Conservation (phyloP, 2,888 invertebrate species). For the Patella pellucida region DNA sequence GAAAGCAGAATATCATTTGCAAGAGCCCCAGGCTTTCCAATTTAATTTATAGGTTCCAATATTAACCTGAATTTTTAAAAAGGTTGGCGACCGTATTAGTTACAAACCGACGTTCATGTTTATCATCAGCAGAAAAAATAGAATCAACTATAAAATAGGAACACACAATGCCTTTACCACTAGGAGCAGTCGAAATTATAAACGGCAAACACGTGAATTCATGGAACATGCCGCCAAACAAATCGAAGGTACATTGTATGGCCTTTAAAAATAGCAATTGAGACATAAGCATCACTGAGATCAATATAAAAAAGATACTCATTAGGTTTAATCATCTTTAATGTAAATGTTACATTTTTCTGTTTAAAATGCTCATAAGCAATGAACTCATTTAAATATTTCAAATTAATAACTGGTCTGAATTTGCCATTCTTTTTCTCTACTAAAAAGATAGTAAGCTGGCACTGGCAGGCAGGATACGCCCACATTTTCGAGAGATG, state of each 20-base stretch:
- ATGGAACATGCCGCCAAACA: neutral
- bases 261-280: neutral
- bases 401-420: too few species aligned
- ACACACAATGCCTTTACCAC: neutral
- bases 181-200: neutral
- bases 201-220: neutral
- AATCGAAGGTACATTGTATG: neutral
- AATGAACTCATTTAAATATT: too few species aligned
- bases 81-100: neutral
- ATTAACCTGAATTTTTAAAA: neutral
- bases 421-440: too few species aligned
- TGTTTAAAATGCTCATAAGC: too few species aligned
- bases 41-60: neutral
- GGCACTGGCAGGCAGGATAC: too few species aligned
- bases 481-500: too few species aligned
- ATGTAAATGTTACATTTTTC: too few species aligned
- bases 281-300: too few species aligned
- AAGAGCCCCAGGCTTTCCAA: neutral
- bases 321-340: neutral
- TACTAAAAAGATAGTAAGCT: too few species aligned
- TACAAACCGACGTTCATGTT: neutral
- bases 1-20: neutral
- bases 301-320: neutral
- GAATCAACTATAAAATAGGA: neutral
- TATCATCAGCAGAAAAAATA: neutral